A percentile compares a stretch with the other conserved stretches of the same genome.
Conservation (phyloP, 2,797 vertebrate genomes). For the Gallinago nigripennis region DNA sequence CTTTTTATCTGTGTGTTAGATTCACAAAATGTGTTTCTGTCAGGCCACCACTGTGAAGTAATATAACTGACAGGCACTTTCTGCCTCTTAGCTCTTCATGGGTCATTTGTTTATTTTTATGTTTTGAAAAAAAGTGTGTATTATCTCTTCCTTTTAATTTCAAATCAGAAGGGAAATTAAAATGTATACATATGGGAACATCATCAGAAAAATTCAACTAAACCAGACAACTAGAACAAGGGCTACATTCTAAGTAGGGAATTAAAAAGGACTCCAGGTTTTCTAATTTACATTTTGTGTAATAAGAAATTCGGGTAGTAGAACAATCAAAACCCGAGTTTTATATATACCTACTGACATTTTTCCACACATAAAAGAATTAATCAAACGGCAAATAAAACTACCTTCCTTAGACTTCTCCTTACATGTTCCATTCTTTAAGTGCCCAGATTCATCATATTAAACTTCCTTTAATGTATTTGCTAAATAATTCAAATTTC, state of each 20-base stretch:
- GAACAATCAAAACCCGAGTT: background rate
- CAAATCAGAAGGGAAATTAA: slow-evolving; percentile 31
- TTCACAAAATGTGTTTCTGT: slow-evolving; percentile 95
- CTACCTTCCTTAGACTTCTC: background rate
- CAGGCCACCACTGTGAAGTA: slow-evolving; percentile 85
- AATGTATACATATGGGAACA: slow-evolving; percentile 18
- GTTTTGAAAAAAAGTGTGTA: slow-evolving; percentile 69
- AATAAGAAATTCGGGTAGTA: background rate
- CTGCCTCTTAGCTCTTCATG: slow-evolving; percentile 83
- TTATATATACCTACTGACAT: background rate
- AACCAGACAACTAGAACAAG: background rate
- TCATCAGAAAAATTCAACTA: slow-evolving; percentile 1
- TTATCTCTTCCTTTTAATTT: slow-evolving; percentile 61
- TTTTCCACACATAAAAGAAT: background rate
- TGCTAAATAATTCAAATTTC: background rate
- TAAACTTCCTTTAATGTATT: background rate
- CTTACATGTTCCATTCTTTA: background rate
- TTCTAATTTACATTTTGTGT: background rate
- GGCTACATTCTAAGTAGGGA: background rate
- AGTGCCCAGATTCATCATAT: background rate
- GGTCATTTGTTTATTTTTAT: slow-evolving; percentile 81
- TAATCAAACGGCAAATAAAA: background rate
- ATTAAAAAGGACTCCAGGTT: background rate
- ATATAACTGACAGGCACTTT: slow-evolving; percentile 93
- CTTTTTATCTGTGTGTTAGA: slow-evolving; percentile 89